phyloP scores from a whole-genome alignment of 2,888 invertebrate genomes.

The Cataglyphis albicans region DNA sequence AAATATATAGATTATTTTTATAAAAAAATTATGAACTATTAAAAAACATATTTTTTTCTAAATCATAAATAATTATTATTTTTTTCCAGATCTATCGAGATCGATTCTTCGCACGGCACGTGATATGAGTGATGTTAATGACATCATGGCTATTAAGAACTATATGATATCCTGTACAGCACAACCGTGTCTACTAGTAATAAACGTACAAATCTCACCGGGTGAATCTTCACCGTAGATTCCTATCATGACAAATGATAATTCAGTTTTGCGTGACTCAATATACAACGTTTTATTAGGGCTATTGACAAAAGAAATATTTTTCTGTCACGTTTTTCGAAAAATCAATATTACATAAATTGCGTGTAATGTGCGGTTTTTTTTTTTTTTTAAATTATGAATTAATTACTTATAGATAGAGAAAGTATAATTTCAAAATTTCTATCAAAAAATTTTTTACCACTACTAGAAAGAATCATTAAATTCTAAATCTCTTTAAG shows the following conservation, averaged over 20 bases:
- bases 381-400: conserved; percentile 6
- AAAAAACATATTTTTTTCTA: background rate
- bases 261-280: background rate
- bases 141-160: conserved; percentile 12
- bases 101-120: background rate
- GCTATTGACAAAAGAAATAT: background rate
- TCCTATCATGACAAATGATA: conserved; percentile 26
- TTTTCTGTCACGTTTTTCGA: background rate
- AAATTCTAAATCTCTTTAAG: background rate
- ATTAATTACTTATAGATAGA: background rate
- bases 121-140: conserved; percentile 9
- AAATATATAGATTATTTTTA: background rate
- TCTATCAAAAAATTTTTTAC: background rate
- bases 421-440: background rate
- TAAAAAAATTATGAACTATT: background rate
- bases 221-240: background rate
- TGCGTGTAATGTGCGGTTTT: background rate
- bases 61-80: background rate
- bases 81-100: background rate
- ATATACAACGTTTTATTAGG: conserved; percentile 3
- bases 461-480: background rate
- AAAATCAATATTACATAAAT: background rate
- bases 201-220: background rate
- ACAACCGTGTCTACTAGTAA: background rate
- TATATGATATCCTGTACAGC: background rate